Evolutionary conservation across 2,113 vertebrate species (phyloP), one percentile per base, ranked within the genome.

Genomic region (Larimichthys crocea): DNA sequence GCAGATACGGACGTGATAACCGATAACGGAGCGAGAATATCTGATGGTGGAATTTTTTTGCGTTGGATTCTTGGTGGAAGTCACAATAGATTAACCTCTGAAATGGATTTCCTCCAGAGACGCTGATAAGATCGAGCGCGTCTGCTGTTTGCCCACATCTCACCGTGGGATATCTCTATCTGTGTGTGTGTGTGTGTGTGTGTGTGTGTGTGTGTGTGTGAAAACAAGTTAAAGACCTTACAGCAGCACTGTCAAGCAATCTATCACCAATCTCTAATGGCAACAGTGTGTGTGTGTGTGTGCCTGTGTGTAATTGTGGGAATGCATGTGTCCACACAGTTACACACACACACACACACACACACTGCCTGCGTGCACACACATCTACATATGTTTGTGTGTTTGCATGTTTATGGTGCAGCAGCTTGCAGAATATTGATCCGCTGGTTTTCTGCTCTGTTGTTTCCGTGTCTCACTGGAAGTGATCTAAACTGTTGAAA

Each of bases 41-140:
- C 40, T 6, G n/a, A 29, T 5, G 17, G 46, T 10, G 12, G 15
- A 61, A 24, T 26, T 26, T 26, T 31, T 61, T 49, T 44, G 44
- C 0, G 0, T 22, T 17, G 52, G 44, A n/a, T 60, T n/a, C 29
- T 67, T n/a, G 10, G 44, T 42, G 17, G 22, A 61, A 57, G 72
- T 69, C 56, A 76, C 5, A 44, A 52, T 15, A 71, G 80, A 59
- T 83, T 64, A 60, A 61, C 79, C 22, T 67, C 15, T 68, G 35
- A 46, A 55, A 83, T 83, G 22, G 59, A 59, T 82, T 76, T 83
- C 31, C 50, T 57, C 29, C 60, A 71, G 31, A 20, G 60, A 31
- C 10, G 67, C 60, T 4, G 80, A 83, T 72, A 72, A 31, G 44
- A 77, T 83, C 26, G 0, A 50, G 42, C 17, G 29, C 14, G 42